Evolutionary conservation across 92 coral and sea anemone genomes (phyloP), one percentile per base, ranked within the genome.

Genomic region (Heteractis magnifica): DNA sequence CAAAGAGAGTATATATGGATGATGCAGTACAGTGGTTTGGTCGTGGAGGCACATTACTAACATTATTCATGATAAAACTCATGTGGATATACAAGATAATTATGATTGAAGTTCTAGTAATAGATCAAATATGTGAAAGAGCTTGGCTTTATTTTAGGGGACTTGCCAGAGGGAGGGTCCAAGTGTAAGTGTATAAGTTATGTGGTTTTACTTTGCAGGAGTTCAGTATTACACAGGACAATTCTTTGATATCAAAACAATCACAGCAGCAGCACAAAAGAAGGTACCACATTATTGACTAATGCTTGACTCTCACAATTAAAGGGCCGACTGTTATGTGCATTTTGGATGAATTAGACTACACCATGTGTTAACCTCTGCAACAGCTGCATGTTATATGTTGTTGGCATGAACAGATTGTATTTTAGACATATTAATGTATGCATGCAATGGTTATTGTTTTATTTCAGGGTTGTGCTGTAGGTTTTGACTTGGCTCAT

Each of bases 181-280:
- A 34, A 34, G 44, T 34, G 44, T 2, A 34, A 1, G 44, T 34
- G 0, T 34, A 34, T 34, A 34, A 34, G 44, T 34, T 62, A 18
- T 18, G 18, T 18, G 18, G 70, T 18, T 62, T 62, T 68, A 14
- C 26, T 60, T n/a, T 12, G 21, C 76, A 96, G 99, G 99, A 75
- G 92, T 96, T 2, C 98, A 96, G 10, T 96, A 94, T 65, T 96
- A 90, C 80, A 92, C 99, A 6, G 99, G 99, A 0, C 99, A 96
- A 53, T 91, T 79, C 79, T 96, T 96, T 81, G 98, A 96, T 65
- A 86, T 96, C 6, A 89, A 96, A 87, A 82, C 92, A 6, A 96
- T 96, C 77, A 92, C 98, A 59, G 93, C 87, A 34, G 95, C 96
- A 41, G 98, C 93, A 14, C 99, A 96, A 83, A 90, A 85, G 74